A percentile compares a stretch with the other conserved stretches of the same genome.
These are phyloP conservation scores for Bilobella aurantiaca DNA, from an alignment of 1,140 invertebrate species.

Conservation along the genomic window DNA sequence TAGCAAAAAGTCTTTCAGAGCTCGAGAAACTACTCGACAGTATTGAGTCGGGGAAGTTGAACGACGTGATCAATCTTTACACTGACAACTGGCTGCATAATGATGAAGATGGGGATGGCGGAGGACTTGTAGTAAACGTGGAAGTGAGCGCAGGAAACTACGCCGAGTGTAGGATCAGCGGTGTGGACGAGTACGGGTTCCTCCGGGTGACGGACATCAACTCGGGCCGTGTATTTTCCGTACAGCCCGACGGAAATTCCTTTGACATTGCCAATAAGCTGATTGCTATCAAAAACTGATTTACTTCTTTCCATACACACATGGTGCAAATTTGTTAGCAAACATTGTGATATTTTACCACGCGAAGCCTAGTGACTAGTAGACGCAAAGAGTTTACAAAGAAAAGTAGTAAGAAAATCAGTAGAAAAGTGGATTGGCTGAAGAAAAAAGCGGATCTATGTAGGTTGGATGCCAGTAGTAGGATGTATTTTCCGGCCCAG, in stretches of 20 bases:
- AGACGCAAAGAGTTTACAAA: no score
- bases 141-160: slow-evolving; percentile 47
- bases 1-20: slow-evolving; percentile 61
- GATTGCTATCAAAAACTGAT: slow-evolving; percentile 51
- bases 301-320: no score
- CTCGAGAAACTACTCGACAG: slow-evolving; percentile 61
- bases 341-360: no score
- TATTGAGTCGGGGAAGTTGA: slow-evolving; percentile 53
- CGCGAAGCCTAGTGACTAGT: no score
- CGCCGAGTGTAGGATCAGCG: slow-evolving; percentile 51
- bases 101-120: no score
- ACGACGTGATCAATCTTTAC: slow-evolving; percentile 66
- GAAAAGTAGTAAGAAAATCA: no score
- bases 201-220: slow-evolving; percentile 51
- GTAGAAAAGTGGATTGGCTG: no score
- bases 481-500: no score
- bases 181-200: slow-evolving; percentile 75
- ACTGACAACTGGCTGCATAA: slow-evolving; percentile 82
- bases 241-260: slow-evolving; percentile 90
- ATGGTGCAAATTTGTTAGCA: no score
- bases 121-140: slow-evolving; percentile 46
- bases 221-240: slow-evolving; percentile 51
- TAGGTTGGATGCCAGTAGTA: no score
- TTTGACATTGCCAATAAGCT: slow-evolving; percentile 86
- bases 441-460: no score